Conservation (phyloP, 2,113 vertebrate genomes). For the Myocastor coypus region DNA sequence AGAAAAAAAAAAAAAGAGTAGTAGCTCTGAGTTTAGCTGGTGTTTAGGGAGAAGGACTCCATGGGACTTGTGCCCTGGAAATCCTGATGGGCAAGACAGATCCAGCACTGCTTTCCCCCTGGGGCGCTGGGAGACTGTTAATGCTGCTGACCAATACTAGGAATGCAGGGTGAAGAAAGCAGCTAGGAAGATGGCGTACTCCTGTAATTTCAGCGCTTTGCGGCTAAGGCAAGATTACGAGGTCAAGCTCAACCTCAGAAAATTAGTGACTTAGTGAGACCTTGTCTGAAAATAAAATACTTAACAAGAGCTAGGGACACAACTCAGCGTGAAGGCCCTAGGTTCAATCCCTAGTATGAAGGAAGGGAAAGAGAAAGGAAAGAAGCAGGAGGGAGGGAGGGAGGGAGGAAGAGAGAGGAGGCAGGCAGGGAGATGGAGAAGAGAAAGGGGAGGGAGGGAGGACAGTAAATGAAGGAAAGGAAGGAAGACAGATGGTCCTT, state of each 20-base stretch:
- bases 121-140: neutral
- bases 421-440: too few relatives aligned
- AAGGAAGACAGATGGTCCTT: too few relatives aligned
- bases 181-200: neutral
- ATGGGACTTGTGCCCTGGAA: neutral
- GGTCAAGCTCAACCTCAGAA: neutral
- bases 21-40: neutral
- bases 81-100: neutral
- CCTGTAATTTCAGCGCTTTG: neutral
- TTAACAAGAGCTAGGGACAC: neutral
- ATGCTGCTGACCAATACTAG: neutral
- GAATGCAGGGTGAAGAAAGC: neutral
- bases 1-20: too few relatives aligned
- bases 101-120: neutral
- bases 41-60: neutral
- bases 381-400: too few relatives aligned
- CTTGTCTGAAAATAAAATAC: neutral
- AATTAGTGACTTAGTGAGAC: neutral
- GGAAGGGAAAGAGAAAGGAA: too few relatives aligned
- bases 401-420: too few relatives aligned
- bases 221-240: neutral
- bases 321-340: neutral
- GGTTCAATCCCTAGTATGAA: too few relatives aligned
- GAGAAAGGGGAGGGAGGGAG: too few relatives aligned
- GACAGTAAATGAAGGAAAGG: too few relatives aligned